Conservation (phyloP, 1,140 invertebrate species). For the Diploscapter pachys region DNA sequence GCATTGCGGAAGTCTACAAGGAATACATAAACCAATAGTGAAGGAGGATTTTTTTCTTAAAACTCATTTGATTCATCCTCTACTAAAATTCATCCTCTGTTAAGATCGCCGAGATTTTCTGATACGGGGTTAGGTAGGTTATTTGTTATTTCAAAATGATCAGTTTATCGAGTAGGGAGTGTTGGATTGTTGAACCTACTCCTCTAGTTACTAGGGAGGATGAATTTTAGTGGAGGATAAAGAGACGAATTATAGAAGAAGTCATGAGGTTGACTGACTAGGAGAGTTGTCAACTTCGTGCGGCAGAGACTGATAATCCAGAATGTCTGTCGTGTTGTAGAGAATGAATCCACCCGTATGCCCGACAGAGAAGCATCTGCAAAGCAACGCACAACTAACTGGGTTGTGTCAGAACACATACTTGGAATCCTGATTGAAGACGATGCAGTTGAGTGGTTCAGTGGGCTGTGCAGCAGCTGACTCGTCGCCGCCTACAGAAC, state of each 20-base stretch:
- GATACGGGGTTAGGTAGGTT: not conserved
- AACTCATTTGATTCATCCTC: too few species aligned
- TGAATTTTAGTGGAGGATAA: too few species aligned
- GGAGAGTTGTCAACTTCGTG: constrained; percentile 9
- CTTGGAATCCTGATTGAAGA: constrained; percentile 41
- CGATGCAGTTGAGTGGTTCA: constrained; percentile 9
- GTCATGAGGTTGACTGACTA: constrained; percentile 18
- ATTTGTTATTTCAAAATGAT: not conserved
- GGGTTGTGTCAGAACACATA: not conserved
- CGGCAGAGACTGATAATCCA: constrained; percentile 14
- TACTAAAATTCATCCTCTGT: too few species aligned
- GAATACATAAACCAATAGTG: constrained; percentile 10
- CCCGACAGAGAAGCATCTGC: constrained; percentile 21
- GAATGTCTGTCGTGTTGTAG: constrained; percentile 24
- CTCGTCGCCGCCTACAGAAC: too few species aligned
- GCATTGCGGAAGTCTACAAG: constrained; percentile 29
- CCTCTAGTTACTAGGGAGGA: not conserved
- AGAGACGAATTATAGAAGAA: constrained; percentile 12
- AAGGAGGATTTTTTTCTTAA: not conserved
- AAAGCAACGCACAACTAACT: not conserved
- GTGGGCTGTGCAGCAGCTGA: too few species aligned
- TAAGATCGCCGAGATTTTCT: not conserved
- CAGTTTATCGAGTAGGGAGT: not conserved
- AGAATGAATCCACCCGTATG: constrained; percentile 32
- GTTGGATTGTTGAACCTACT: not conserved